Base-by-base conservation (phyloP, 2,113 vertebrate genomes). In the Lota lota region DNA sequence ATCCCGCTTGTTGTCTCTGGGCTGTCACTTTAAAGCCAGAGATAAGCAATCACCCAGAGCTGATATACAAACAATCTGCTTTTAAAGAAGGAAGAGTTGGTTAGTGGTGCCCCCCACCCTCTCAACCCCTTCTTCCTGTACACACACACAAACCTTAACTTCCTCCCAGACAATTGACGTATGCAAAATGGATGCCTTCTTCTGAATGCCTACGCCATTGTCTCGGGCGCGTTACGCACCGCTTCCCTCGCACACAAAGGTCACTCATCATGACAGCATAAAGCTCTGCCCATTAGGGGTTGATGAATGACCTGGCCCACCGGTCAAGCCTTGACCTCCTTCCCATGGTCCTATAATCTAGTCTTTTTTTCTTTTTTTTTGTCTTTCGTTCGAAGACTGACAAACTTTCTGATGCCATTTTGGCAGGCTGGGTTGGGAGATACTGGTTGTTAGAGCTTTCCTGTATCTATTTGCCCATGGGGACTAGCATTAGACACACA, bases 381-480 rank as follows among this genome's bases (percentile, higher is more conserved):
- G 8, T n/a, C n/a, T 57, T 53, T 36, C 56, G 62, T 58, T 77
- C 70, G 71, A 67, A 61, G 40, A 47, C 40, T 33, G 28, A 33
- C 28, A 4, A 33, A 33, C 28, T 33, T 33, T 33, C 28, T 11
- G 40, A 47, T 47, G 40, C 10, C 40, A 63, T 22, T 73, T 63
- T 60, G 59, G 10, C 68, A 69, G 72, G 73, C 63, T 60, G 68
- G 76, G 69, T 60, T 21, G 0, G 14, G 59, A 79, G 68, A 89
- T 87, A 89, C 83, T 28, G 60, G 88, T 85, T 82, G 77, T 80
- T 89, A 87, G 75, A 78, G 83, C 85, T 89, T 89, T 81, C 86
- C 85, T 83, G 89, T 92, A 92, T 90, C 83, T 89, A 74, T 91
- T 92, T 91, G 85, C 80, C 84, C 83, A 85, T 79, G 61, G 87